Base-by-base conservation (phyloP, 1,140 invertebrate genomes). In the Aplysia californica region DNA sequence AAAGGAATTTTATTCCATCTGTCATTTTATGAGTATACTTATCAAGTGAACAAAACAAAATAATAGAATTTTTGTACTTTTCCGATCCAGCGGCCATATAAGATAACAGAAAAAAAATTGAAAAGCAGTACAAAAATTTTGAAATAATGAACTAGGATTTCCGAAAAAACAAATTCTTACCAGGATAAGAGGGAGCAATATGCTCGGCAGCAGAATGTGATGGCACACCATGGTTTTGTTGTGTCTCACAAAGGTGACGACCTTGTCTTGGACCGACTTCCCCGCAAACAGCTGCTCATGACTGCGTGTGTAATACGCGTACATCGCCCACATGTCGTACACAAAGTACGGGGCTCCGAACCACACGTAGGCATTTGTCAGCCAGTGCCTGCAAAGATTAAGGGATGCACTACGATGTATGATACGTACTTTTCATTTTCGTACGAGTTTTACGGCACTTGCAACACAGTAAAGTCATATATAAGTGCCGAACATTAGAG, bases 271-370 rank as follows among this genome's bases (percentile, higher is more conserved):
- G 10, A n/a, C n/a, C 44, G 10, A 50, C 86, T 84, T 58, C 23
- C 82, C 80, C 41, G 39, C 15, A 81, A 87, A 58, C 79, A 83
- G 0, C 83, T 85, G 38, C 33, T 80, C 38, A 80, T 86, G 67
- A 4, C 72, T 61, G 44, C 84, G 79, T 18, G 75, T 69, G 68
- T 86, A 84, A 26, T 81, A 81, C 6, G 80, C 82, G 77, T 86
- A 89, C 86, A 89, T 89, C 31, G 84, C 93, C 93, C 93, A 94
- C 65, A 93, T 92, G 86, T 94, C 94, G 82, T 94, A 94, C 85
- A 93, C 91, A 84, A 95, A 95, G 86, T 95, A 95, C 0, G 94
- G 93, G 38, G 94, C 92, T 3, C 93, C 94, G 86, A 95, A 94
- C 92, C 93, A 94, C 0, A 93, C 93, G 87, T 94, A 95, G 0